phyloP scores from a whole-genome alignment of 1,140 invertebrate species.

The Colletes latitarsis region DNA sequence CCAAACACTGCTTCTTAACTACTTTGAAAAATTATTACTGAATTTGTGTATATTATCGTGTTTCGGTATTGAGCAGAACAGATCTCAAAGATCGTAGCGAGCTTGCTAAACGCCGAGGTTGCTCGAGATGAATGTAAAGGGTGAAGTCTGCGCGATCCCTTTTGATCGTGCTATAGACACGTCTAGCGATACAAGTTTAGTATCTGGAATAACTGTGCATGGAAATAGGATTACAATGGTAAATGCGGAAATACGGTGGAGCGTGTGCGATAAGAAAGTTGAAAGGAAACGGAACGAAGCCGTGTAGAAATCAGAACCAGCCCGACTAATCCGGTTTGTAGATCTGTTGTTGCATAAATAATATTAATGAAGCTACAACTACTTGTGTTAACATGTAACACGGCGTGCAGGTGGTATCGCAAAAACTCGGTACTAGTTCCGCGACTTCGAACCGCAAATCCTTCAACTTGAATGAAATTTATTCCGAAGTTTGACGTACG shows the following conservation, averaged over 20 bases:
- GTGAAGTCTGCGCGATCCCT: neutral
- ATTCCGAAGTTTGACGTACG: slow-evolving; percentile 64
- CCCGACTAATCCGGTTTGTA: slow-evolving; percentile 73
- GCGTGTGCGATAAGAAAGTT: slow-evolving; percentile 47
- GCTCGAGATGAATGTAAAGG: neutral
- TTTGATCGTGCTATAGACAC: slow-evolving; percentile 22
- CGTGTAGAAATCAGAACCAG: slow-evolving; percentile 68
- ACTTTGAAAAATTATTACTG: neutral
- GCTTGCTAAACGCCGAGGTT: neutral
- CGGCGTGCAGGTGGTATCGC: slow-evolving; percentile 59
- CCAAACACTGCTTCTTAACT: no score
- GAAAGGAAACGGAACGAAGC: slow-evolving; percentile 32
- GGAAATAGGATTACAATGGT: slow-evolving; percentile 42
- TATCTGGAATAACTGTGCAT: slow-evolving; percentile 38
- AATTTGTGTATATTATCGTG: neutral
- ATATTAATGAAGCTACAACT: slow-evolving; percentile 78
- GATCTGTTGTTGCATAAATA: slow-evolving; percentile 77
- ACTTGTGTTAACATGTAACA: slow-evolving; percentile 68
- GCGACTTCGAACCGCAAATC: slow-evolving; percentile 69
- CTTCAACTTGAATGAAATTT: slow-evolving; percentile 73
- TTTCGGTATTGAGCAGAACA: neutral
- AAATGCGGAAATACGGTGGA: slow-evolving; percentile 34
- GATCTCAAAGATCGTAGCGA: neutral
- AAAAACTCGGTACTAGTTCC: slow-evolving; percentile 54
- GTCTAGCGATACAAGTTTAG: slow-evolving; percentile 31